phyloP scores from a whole-genome alignment of 2,797 vertebrate species.

The Antennarius maculatus region DNA sequence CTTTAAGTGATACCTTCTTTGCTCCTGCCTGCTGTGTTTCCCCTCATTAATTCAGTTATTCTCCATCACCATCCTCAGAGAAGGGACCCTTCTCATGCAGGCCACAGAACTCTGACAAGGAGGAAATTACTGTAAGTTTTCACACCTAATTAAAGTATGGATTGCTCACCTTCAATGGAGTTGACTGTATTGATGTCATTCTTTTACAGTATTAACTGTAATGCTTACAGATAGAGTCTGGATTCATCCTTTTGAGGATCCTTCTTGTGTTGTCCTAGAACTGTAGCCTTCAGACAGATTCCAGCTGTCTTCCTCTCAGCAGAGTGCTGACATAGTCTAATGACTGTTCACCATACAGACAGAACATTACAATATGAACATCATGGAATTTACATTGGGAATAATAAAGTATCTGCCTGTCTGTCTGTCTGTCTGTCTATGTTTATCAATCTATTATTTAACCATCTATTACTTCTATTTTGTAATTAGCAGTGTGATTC shows the following conservation, averaged over 20 bases:
- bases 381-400: neutral
- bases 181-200: constrained; percentile 55
- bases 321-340: constrained; percentile 13
- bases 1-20: constrained; percentile 76
- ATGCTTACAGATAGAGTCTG: constrained; percentile 53
- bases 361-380: constrained; percentile 5
- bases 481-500: neutral
- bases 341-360: constrained; percentile 6
- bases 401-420: too few relatives aligned
- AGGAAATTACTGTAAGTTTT: constrained; percentile 72
- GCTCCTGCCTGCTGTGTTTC: constrained; percentile 77
- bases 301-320: constrained; percentile 43
- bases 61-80: constrained; percentile 68
- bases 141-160: constrained; percentile 76
- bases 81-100: constrained; percentile 68
- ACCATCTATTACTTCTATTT: neutral
- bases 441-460: too few relatives aligned
- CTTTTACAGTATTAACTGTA: constrained; percentile 48
- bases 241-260: constrained; percentile 54
- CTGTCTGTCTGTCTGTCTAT: too few relatives aligned
- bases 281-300: constrained; percentile 59
- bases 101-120: constrained; percentile 70
- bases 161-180: constrained; percentile 50
- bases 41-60: constrained; percentile 80
- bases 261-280: constrained; percentile 59